Evolutionary conservation across 2,888 invertebrate species (phyloP), one percentile per base, ranked within the genome.

Genomic region (Nephrocerus scutellatus): DNA sequence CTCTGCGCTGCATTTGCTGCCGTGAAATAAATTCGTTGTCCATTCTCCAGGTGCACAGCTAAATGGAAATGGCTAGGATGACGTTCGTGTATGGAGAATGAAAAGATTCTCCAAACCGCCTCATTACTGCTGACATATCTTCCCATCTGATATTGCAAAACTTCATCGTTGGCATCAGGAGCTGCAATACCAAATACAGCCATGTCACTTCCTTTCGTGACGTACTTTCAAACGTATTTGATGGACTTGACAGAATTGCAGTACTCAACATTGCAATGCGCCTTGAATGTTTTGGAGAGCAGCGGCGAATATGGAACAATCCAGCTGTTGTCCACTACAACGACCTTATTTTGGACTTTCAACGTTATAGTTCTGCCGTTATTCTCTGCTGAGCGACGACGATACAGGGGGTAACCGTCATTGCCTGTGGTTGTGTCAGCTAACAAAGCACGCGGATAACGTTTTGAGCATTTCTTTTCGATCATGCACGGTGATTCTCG

Each of bases 211-310:
- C 63, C 63, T 59, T 68, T 68, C 35, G 51, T 63, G 16, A 70
- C 60, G 51, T 70, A 70, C 49, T 68, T 66, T 46, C 62, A 63
- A 43, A 69, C 55, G 42, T 64, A 66, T 50, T 65, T 66, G 19
- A 65, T 63, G 2, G 55, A 52, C 41, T 66, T 63, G 1, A 70
- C 60, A 0, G 65, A 68, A 50, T 53, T 57, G 47, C 68, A 71
- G 41, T 33, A 58, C 42, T 69, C 66, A 9, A 68, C 61, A 47
- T 68, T 67, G 12, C 60, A 59, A 43, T 67, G 63, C 2, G 59
- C 56, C 31, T 60, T 44, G 35, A 52, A 59, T n/a, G 43, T 51
- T 30, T 52, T 52, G 2, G 43, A 51, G 5, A 61, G 48, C 25
- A 55, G 20, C 13, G 59, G 60, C 12, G 47, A 55, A 50, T 58